These are phyloP conservation scores for Neolamprologus devosi DNA, from an alignment of 2,113 vertebrate genomes.

Conservation along the genomic window DNA sequence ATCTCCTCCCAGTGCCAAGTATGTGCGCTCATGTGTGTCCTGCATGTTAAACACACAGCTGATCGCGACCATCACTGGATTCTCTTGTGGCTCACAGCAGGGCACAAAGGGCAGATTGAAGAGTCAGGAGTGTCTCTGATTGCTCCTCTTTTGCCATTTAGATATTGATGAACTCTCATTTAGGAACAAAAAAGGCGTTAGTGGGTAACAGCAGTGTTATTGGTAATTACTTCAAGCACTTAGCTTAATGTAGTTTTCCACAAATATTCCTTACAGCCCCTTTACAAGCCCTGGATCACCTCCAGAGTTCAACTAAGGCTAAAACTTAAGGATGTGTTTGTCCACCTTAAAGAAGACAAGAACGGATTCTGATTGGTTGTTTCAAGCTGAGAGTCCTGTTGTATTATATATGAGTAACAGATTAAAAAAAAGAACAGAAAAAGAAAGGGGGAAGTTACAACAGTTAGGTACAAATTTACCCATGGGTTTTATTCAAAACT, in stretches of 20 bases:
- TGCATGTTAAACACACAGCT: constrained; percentile 70
- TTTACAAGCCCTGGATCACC: neutral
- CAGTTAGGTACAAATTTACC: neutral
- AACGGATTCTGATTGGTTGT: neutral
- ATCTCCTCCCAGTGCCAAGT: constrained; percentile 23
- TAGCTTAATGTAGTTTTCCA: neutral
- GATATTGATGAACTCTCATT: constrained; percentile 11
- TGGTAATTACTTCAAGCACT: neutral
- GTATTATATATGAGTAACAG: neutral
- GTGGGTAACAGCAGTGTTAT: neutral
- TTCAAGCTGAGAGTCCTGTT: neutral
- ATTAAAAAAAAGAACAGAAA: neutral
- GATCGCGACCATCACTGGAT: constrained; percentile 62
- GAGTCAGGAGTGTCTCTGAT: constrained; percentile 7
- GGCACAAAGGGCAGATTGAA: constrained; percentile 70
- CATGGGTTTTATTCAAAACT: neutral
- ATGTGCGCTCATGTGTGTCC: constrained; percentile 36
- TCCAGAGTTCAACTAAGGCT: neutral
- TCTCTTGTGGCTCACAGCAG: constrained; percentile 43
- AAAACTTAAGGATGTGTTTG: neutral
- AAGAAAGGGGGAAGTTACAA: neutral
- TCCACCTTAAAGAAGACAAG: neutral
- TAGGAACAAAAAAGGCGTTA: neutral
- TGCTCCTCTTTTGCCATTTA: constrained; percentile 7
- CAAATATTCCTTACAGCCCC: neutral